phyloP scores from a whole-genome alignment of 2,888 invertebrate genomes.

The Rhagonycha fulva region DNA sequence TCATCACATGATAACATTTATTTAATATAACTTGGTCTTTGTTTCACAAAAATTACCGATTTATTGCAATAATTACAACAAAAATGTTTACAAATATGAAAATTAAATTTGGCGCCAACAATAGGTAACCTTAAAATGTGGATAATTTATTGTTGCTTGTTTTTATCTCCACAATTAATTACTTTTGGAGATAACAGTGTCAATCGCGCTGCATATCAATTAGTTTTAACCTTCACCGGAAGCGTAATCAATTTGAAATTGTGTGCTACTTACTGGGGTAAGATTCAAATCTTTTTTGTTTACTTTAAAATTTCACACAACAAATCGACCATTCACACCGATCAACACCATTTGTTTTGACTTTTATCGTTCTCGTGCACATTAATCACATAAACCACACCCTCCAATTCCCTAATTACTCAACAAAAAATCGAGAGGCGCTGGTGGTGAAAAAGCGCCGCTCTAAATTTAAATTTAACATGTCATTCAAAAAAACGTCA shows the following conservation, averaged over 20 bases:
- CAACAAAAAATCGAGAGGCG: slow-evolving; percentile 6
- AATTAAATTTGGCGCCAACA: background rate
- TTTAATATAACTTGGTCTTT: background rate
- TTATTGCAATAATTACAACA: too few relatives aligned
- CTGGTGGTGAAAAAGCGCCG: slow-evolving; percentile 3
- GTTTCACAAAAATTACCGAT: background rate
- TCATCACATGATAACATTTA: background rate
- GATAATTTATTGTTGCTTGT: background rate
- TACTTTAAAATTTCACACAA: background rate
- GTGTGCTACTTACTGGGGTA: background rate
- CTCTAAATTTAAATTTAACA: background rate
- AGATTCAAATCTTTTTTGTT: background rate
- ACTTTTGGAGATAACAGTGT: background rate
- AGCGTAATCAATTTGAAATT: background rate
- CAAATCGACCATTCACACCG: background rate
- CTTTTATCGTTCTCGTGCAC: background rate
- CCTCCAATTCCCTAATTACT: background rate
- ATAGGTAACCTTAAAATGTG: background rate
- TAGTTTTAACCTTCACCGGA: background rate
- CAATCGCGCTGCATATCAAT: background rate
- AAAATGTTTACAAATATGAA: background rate
- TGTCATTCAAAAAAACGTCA: background rate
- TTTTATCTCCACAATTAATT: background rate
- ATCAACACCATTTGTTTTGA: background rate
- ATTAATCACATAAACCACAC: slow-evolving; percentile 2